Evolutionary conservation across 2,113 vertebrate genomes (phyloP).

Genomic region (Lasiurus borealis): DNA sequence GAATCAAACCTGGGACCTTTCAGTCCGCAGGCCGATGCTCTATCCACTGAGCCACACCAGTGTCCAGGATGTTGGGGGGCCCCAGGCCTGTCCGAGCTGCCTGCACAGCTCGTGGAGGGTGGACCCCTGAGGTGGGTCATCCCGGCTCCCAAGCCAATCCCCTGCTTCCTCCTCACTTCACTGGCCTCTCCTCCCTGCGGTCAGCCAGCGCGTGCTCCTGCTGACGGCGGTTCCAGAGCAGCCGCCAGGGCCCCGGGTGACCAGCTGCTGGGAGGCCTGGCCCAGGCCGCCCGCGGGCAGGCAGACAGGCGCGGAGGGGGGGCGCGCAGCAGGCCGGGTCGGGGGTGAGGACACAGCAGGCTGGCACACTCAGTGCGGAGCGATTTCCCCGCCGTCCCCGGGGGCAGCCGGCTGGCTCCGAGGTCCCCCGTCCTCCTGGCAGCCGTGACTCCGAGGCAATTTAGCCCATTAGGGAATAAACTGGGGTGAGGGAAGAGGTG

Average conservation of each 20-base stretch:
- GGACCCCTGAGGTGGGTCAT: not conserved
- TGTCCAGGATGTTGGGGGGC: not conserved
- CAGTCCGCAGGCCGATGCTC: too few species aligned
- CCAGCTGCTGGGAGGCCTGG: too few species aligned
- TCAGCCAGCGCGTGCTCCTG: rapidly evolving
- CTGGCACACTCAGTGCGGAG: not conserved
- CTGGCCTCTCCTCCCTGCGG: not conserved
- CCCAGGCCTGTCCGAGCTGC: not conserved
- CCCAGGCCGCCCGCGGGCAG: too few species aligned
- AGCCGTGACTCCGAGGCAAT: not conserved
- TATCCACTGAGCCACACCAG: too few species aligned
- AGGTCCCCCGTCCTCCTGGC: not conserved
- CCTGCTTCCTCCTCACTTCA: not conserved
- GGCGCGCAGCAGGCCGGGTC: rapidly evolving
- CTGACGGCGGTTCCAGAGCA: rapidly evolving
- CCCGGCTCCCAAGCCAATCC: not conserved
- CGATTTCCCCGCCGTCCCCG: not conserved
- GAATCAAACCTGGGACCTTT: too few species aligned
- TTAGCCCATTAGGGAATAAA: not conserved
- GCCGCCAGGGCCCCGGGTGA: rapidly evolving
- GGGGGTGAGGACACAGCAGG: not conserved
- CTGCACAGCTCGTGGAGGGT: rapidly evolving
- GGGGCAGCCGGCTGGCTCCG: not conserved
- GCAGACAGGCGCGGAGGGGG: not conserved
- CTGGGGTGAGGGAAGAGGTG: not conserved